These are phyloP conservation scores for Cyanistes caeruleus DNA, from an alignment of 2,113 vertebrate species.

Conservation along the genomic window DNA sequence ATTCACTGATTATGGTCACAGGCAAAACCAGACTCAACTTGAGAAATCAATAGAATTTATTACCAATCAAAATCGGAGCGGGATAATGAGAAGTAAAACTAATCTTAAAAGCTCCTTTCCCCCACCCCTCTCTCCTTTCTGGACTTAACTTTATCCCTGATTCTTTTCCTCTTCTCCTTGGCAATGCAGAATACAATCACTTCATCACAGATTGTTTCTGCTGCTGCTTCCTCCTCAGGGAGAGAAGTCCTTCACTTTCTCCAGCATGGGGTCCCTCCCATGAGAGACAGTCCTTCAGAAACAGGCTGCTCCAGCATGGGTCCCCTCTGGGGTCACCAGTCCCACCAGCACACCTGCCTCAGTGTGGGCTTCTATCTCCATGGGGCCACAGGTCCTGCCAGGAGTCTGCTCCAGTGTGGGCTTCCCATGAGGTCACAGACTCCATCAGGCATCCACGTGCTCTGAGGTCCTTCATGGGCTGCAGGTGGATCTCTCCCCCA, in stretches of 20 bases:
- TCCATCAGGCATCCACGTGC: not conserved
- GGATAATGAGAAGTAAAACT: not conserved
- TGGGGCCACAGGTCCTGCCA: rapidly evolving
- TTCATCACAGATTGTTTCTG: not conserved
- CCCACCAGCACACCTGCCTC: not conserved
- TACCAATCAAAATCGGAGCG: not conserved
- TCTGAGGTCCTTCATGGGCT: not conserved
- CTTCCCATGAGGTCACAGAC: not conserved
- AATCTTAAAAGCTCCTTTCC: not conserved
- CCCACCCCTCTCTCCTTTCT: not conserved
- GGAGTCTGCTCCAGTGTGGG: not conserved
- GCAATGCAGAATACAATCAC: not conserved
- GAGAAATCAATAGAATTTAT: not conserved
- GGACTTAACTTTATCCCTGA: not conserved
- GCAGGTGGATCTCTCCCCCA: not conserved
- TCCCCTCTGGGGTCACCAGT: not conserved
- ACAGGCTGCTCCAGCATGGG: not conserved
- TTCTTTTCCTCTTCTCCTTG: not conserved
- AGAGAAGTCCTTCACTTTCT: not conserved
- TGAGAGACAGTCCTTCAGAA: not conserved
- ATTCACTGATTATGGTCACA: not conserved
- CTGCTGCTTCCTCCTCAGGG: not conserved
- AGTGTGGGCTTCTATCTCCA: not conserved
- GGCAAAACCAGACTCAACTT: not conserved
- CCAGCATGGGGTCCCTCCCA: not conserved